These are phyloP conservation scores for Drosophila insularis DNA, from an alignment of 1,140 invertebrate species.

Conservation along the genomic window DNA sequence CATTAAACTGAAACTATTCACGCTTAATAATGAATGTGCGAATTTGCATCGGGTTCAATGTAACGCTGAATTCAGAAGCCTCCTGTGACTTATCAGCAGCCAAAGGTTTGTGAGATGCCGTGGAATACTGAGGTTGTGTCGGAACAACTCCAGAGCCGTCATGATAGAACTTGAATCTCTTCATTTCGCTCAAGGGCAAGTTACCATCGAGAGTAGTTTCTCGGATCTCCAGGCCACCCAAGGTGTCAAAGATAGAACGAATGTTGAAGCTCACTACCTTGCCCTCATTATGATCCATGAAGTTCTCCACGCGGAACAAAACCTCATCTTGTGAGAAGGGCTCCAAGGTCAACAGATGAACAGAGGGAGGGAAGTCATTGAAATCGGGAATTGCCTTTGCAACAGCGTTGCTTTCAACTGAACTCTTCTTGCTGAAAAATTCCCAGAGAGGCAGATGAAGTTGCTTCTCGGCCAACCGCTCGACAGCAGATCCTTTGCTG, in stretches of 20 bases:
- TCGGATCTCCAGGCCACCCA: slow-evolving; percentile 48
- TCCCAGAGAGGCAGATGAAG: slow-evolving; percentile 64
- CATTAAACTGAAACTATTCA: neutral
- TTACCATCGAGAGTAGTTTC: slow-evolving; percentile 75
- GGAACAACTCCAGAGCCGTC: slow-evolving; percentile 37
- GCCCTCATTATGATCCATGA: slow-evolving; percentile 90
- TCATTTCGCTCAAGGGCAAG: slow-evolving; percentile 53
- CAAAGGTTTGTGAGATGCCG: slow-evolving; percentile 25
- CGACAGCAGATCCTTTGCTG: slow-evolving; percentile 48
- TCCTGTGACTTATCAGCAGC: slow-evolving; percentile 33
- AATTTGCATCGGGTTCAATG: slow-evolving; percentile 71
- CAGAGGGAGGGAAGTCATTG: slow-evolving; percentile 85
- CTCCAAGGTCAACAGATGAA: slow-evolving; percentile 94
- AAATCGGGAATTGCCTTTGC: slow-evolving; percentile 31
- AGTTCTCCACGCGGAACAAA: slow-evolving; percentile 93
- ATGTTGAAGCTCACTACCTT: slow-evolving; percentile 82
- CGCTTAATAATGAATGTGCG: slow-evolving; percentile 63
- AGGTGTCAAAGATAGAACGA: slow-evolving; percentile 44
- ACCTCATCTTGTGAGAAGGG: slow-evolving; percentile 88
- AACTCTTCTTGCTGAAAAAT: slow-evolving; percentile 67
- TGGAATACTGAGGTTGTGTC: slow-evolving; percentile 15
- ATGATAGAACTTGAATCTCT: slow-evolving; percentile 63
- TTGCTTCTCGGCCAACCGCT: slow-evolving; percentile 54
- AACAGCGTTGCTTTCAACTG: slow-evolving; percentile 52
- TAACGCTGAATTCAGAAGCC: slow-evolving; percentile 55